Evolutionary conservation across 2,888 invertebrate genomes (phyloP).

Genomic region (Serrognathus titanus): DNA sequence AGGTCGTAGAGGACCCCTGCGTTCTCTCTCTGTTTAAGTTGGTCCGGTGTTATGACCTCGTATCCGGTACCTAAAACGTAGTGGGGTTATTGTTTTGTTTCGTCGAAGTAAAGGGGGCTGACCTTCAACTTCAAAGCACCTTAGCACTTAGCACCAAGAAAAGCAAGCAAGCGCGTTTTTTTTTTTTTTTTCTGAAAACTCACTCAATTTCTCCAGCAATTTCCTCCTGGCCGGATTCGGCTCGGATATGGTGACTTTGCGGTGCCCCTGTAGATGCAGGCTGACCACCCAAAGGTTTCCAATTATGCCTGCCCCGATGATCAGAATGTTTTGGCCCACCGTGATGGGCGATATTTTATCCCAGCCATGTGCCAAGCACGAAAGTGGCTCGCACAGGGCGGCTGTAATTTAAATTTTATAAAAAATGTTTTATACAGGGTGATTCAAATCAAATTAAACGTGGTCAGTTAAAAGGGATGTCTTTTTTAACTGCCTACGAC

Average conservation of each 20-base stretch:
- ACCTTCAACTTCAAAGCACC: not conserved
- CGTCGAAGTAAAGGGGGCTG: too few relatives aligned
- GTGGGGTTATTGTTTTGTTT: too few relatives aligned
- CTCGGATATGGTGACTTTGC: constrained; percentile 67
- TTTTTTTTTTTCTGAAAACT: constrained; percentile 25
- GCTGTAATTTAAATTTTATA: constrained; percentile 46
- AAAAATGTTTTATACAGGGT: too few relatives aligned
- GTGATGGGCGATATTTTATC: constrained; percentile 59
- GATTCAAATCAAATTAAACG: too few relatives aligned
- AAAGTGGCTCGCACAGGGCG: constrained; percentile 65
- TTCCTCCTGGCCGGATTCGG: constrained; percentile 55
- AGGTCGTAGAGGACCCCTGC: constrained; percentile 54
- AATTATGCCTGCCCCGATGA: constrained; percentile 71
- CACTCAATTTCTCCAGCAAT: constrained; percentile 54
- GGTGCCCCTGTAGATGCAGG: constrained; percentile 66
- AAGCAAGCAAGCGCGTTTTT: not conserved
- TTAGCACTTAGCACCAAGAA: not conserved
- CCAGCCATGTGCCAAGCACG: constrained; percentile 68
- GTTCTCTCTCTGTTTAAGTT: constrained; percentile 47
- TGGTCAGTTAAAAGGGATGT: too few relatives aligned
- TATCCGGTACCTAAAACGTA: constrained; percentile 58
- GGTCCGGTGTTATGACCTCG: constrained; percentile 54
- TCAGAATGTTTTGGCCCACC: constrained; percentile 60
- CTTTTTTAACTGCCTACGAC: too few relatives aligned
- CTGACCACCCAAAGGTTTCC: constrained; percentile 66